Percentiles rank a stretch among this genome's conserved stretches.
phyloP scores from a whole-genome alignment of 2,113 vertebrate genomes.

The Albula goreensis region DNA sequence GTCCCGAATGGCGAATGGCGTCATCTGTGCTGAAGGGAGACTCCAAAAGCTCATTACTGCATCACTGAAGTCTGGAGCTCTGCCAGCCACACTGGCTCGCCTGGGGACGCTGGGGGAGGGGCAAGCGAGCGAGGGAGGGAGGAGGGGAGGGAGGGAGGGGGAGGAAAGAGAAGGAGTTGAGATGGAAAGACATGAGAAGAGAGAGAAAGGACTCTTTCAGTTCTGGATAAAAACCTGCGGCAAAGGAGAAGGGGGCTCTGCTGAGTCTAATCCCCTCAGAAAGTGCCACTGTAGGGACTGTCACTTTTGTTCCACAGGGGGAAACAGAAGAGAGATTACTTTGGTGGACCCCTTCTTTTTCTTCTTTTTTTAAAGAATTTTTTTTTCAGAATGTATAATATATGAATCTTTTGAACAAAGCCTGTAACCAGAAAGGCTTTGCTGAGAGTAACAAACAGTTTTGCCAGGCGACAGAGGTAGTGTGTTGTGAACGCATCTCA shows the following conservation, averaged over 20 bases:
- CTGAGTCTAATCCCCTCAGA: slow-evolving; percentile 16
- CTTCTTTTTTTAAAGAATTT: background rate
- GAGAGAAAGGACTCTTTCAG: slow-evolving; percentile 16
- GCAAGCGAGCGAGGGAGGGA: background rate
- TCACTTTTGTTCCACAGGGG: slow-evolving; percentile 20
- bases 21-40: slow-evolving; percentile 43
- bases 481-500: background rate
- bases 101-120: background rate
- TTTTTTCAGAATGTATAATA: slow-evolving; percentile 21
- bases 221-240: background rate
- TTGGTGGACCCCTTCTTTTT: background rate
- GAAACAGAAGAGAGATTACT: slow-evolving; percentile 15
- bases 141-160: background rate
- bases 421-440: background rate
- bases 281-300: slow-evolving; percentile 9
- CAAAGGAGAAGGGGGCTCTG: slow-evolving; percentile 10
- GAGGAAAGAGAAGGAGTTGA: background rate
- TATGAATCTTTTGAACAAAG: slow-evolving; percentile 22
- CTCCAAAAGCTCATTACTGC: slow-evolving; percentile 51
- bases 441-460: background rate
- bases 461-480: background rate
- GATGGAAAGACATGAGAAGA: background rate
- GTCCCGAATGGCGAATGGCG: slow-evolving; percentile 35
- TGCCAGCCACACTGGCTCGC: slow-evolving; percentile 35
- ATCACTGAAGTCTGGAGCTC: slow-evolving; percentile 45